Evolutionary conservation across 1,140 invertebrate genomes (phyloP).

Genomic region (Cyphomyrmex costatus): DNA sequence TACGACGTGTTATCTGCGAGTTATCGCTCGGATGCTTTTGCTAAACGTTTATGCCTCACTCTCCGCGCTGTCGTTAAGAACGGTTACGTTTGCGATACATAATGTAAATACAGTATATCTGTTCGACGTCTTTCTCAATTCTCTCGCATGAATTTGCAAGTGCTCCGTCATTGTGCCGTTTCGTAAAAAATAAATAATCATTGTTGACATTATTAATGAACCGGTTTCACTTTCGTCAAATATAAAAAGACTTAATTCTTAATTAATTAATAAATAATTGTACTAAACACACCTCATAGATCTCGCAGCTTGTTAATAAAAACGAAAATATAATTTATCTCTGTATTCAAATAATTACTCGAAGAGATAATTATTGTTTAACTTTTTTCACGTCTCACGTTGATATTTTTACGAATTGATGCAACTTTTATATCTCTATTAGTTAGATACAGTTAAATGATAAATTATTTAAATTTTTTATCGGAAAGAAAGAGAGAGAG

Average conservation of each 20-base stretch:
- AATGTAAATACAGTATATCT: slow-evolving; percentile 30
- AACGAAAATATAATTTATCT: slow-evolving; percentile 22
- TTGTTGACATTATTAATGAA: slow-evolving; percentile 3
- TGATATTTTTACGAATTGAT: background rate
- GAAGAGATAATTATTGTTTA: slow-evolving; percentile 8
- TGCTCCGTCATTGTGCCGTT: background rate
- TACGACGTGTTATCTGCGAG: slow-evolving; percentile 83
- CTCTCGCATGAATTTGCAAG: background rate
- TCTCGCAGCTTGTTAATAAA: background rate
- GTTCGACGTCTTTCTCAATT: background rate
- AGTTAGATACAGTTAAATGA: background rate
- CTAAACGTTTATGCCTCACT: slow-evolving; percentile 49
- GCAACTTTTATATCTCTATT: background rate
- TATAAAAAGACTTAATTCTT: background rate
- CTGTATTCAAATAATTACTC: background rate
- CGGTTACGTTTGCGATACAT: slow-evolving; percentile 60
- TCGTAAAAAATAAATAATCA: slow-evolving; percentile 19
- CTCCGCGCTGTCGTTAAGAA: slow-evolving; percentile 45
- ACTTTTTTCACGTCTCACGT: background rate
- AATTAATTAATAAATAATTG: slow-evolving; percentile 36
- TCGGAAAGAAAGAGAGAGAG: background rate
- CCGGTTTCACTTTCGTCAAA: background rate
- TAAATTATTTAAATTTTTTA: slow-evolving; percentile 22
- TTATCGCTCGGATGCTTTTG: slow-evolving; percentile 81
- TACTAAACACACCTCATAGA: slow-evolving; percentile 6